These are phyloP conservation scores for Kryphioiulus occultus DNA, from an alignment of 2,888 invertebrate genomes.

Conservation along the genomic window DNA sequence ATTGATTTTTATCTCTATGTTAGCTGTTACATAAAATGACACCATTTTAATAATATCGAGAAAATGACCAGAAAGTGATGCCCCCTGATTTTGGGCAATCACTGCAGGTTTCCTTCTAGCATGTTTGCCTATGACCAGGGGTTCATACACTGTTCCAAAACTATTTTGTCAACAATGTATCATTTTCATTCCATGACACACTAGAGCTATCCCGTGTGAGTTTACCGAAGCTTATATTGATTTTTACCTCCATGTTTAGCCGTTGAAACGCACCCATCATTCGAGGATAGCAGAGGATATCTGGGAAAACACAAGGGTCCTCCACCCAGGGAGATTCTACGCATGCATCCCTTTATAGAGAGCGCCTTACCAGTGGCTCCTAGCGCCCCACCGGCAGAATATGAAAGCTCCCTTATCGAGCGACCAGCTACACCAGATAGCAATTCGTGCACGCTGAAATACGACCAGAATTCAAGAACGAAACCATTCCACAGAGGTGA, in stretches of 20 bases:
- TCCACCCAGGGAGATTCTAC: constrained; percentile 49
- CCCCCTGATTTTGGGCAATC: neutral
- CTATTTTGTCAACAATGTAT: neutral
- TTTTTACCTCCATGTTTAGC: neutral
- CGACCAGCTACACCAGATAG: neutral
- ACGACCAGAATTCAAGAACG: neutral
- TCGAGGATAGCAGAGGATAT: constrained; percentile 33
- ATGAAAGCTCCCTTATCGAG: constrained; percentile 40
- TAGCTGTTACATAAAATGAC: constrained; percentile 14
- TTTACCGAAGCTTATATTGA: neutral
- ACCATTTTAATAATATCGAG: no score
- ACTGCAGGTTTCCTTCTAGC: neutral
- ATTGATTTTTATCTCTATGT: neutral
- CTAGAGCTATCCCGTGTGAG: neutral
- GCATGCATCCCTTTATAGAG: constrained; percentile 49
- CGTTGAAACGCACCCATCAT: constrained; percentile 47
- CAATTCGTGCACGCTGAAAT: constrained; percentile 43
- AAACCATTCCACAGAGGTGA: constrained; percentile 50
- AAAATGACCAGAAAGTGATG: neutral
- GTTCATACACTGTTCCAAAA: neutral
- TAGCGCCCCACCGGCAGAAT: constrained; percentile 52
- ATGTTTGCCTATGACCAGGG: neutral
- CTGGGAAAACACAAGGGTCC: constrained; percentile 46
- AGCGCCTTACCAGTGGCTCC: constrained; percentile 49
- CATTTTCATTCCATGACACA: neutral